Evolutionary conservation across 2,113 vertebrate species (phyloP).

Genomic region (Pyxicephalus adspersus): DNA sequence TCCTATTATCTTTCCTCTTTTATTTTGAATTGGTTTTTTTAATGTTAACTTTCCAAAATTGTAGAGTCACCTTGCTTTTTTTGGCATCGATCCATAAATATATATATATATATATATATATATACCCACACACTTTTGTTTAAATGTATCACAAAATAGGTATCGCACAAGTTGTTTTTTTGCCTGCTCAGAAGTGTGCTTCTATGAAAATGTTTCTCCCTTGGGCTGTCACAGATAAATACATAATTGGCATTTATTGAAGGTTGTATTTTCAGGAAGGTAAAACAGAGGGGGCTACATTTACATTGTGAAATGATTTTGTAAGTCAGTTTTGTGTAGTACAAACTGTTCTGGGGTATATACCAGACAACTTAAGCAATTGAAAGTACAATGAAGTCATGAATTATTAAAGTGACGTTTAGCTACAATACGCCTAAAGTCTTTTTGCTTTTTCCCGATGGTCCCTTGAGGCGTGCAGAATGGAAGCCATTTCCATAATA

Average conservation of each 20-base stretch:
- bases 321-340: constrained; percentile 23
- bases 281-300: constrained; percentile 12
- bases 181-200: background rate
- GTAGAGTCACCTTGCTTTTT: too few species aligned
- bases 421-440: constrained; percentile 57
- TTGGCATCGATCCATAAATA: too few species aligned
- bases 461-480: constrained; percentile 58
- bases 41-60: too few species aligned
- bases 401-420: constrained; percentile 63
- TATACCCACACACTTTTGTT: background rate
- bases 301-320: constrained; percentile 25
- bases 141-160: background rate
- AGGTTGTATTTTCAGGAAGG: background rate
- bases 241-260: constrained; percentile 20
- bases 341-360: constrained; percentile 37
- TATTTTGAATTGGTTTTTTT: too few species aligned
- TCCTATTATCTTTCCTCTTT: too few species aligned
- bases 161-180: constrained; percentile 1
- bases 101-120: too few species aligned
- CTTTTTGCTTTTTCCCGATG: constrained; percentile 58
- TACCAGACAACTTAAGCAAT: constrained; percentile 58
- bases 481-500: constrained; percentile 63
- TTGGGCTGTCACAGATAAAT: constrained; percentile 17
- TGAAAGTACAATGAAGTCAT: constrained; percentile 59
- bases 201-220: background rate